Evolutionary conservation across 2,797 vertebrate genomes (phyloP), one percentile per base, ranked within the genome.

Genomic region (Arctocebus calabarensis): DNA sequence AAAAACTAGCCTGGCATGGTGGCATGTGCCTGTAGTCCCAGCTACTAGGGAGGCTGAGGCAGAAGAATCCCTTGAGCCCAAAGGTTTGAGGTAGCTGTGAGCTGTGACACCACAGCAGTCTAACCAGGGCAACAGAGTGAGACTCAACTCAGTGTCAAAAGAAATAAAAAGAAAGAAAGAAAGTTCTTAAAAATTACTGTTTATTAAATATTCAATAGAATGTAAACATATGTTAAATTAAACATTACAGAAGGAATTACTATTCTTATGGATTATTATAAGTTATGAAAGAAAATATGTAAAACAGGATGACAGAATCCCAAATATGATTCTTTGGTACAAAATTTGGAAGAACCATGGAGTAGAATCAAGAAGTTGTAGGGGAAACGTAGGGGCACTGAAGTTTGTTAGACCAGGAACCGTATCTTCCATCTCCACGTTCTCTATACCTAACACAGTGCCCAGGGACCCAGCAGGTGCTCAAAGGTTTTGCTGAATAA

Each of bases 211-310:
- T 79, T 27, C 16, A 83, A 25, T 25, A 71, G 25, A 43, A 74
- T 27, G 48, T 92, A 83, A 82, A 74, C 83, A 32, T 52, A 14
- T 83, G 43, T 87, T 73, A 84, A 94, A 77, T 34, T 12, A 77
- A 81, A 4, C 19, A 82, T 25, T 64, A n/a, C 10, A 27, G 10
- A 55, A 57, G 22, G 10, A 94, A 68, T 83, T 70, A 23, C 34
- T 70, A 37, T 37, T 70, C 85, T 73, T 74, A 0, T 73, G 73
- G 13, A 83, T 52, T 77, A 82, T 16, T 48, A 2, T 13, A 84
- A 59, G 7, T 70, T 91, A 75, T 59, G 23, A 88, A 88, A 66
- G 32, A 88, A 94, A 90, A 57, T 5, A 12, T 64, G 8, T n/a
- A 52, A 91, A 81, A 61, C 40, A 62, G 12, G 12, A 77, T 64